Base-by-base conservation (phyloP, 2,888 invertebrate genomes). In the Pycnomerus fuliginosus region DNA sequence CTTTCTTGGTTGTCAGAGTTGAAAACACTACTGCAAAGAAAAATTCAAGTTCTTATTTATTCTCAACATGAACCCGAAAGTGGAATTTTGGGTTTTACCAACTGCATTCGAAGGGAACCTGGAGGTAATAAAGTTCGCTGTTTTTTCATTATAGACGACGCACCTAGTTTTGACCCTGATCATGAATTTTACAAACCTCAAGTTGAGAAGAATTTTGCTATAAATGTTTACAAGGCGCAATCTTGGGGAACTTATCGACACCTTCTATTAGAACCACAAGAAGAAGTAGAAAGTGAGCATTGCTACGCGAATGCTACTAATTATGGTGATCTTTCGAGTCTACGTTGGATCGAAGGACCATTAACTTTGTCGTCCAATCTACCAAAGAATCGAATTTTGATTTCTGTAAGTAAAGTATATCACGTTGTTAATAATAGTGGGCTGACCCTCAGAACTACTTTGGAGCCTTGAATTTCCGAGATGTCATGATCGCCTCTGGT, bases 161-260 rank as follows among this genome's bases (percentile, higher is more conserved):
- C n/a, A n/a, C n/a, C n/a, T n/a, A n/a, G n/a, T n/a, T n/a, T n/a
- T n/a, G n/a, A n/a, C n/a, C n/a, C n/a, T n/a, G n/a, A n/a, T n/a
- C n/a, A n/a, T n/a, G n/a, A n/a, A n/a, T 75, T 87, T 29, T 88
- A 87, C 64, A 73, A 76, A 14, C 71, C 76, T 2, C 86, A 87
- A 56, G 64, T 85, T 1, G 73, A 79, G 10, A 80, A 84, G 55
- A 87, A 91, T 65, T 70, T 95, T 50, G 83, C 85, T 1, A 73
- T 90, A 32, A 95, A 94, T 65, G 80, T 96, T 20, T 80, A 76
- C 52, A 79, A n/a, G n/a, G n/a, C n/a, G n/a, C n/a, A n/a, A n/a
- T n/a, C n/a, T n/a, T n/a, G n/a, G n/a, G n/a, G n/a, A 80, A 85
- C 86, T 1, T 91, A 89, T 66, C 79, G 91, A 7, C 91, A 94